phyloP scores from a whole-genome alignment of 2,888 invertebrate species.

The Patella depressa region DNA sequence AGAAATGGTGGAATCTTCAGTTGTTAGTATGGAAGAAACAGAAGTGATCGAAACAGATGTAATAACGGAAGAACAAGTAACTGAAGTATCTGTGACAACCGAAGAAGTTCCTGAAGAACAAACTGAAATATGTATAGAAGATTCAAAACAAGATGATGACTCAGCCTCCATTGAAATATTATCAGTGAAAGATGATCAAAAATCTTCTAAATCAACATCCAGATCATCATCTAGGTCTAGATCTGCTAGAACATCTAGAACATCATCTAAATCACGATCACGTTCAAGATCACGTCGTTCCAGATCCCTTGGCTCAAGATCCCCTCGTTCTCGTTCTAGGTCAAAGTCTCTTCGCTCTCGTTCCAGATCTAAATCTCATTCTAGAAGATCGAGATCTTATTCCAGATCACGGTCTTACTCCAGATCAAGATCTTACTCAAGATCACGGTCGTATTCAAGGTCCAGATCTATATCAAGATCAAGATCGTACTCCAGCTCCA shows the following conservation, averaged over 20 bases:
- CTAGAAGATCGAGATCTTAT: conserved; percentile 21
- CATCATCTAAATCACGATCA: conserved; percentile 19
- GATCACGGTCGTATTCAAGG: conserved; percentile 24
- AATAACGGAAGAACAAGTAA: neutral
- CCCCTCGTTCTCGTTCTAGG: conserved; percentile 17
- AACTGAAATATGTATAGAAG: neutral
- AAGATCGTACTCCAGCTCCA: conserved; percentile 21
- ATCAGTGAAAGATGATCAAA: conserved; percentile 12
- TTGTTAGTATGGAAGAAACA: neutral
- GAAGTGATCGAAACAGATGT: neutral
- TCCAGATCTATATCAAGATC: conserved; percentile 29
- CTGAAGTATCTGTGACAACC: neutral
- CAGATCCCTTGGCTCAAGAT: neutral
- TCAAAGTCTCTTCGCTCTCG: conserved; percentile 26
- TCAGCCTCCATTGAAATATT: neutral
- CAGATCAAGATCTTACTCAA: conserved; percentile 23
- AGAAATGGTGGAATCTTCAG: neutral
- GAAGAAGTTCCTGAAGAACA: conserved; percentile 5
- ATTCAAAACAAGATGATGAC: neutral
- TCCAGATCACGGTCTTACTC: conserved; percentile 19
- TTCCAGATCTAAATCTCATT: conserved; percentile 20
- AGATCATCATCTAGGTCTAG: conserved; percentile 25
- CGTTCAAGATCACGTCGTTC: conserved; percentile 23
- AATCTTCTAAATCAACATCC: neutral
- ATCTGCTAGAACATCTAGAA: conserved; percentile 4